Evolutionary conservation across 1,140 invertebrate genomes (phyloP).

Genomic region (Gonatopus flavifemur): DNA sequence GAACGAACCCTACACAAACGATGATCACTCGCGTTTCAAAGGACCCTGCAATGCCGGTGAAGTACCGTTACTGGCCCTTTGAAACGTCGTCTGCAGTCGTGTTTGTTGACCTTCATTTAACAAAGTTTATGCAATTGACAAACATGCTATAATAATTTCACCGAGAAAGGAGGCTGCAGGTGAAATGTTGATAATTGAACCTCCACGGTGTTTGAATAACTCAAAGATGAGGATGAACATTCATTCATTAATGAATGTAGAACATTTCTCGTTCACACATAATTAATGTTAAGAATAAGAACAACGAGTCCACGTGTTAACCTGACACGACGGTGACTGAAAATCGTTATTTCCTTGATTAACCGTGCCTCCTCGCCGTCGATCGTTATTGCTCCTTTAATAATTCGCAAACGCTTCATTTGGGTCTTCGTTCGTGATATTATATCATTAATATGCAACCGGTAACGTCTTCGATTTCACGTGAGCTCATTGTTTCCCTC

Average conservation of each 20-base stretch:
- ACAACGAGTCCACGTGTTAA: constrained; percentile 30
- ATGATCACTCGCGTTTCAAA: too few relatives aligned
- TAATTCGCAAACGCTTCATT: constrained; percentile 33
- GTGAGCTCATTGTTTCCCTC: constrained; percentile 18
- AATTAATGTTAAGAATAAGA: constrained; percentile 8
- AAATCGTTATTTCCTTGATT: constrained; percentile 48
- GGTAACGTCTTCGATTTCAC: constrained; percentile 19
- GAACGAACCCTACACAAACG: too few relatives aligned
- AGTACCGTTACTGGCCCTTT: too few relatives aligned
- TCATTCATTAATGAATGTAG: constrained; percentile 5
- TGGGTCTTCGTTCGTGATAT: constrained; percentile 36
- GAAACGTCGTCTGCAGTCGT: too few relatives aligned
- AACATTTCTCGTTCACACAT: constrained; percentile 13
- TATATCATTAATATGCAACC: constrained; percentile 34
- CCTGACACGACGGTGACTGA: constrained; percentile 36
- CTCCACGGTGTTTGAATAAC: too few relatives aligned
- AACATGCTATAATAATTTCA: too few relatives aligned
- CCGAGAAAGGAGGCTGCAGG: too few relatives aligned
- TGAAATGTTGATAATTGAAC: too few relatives aligned
- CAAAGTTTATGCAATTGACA: too few relatives aligned
- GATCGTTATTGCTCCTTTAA: constrained; percentile 33
- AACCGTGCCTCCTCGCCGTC: constrained; percentile 24
- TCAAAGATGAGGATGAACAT: not conserved
- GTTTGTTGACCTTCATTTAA: too few relatives aligned
- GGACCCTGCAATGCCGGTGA: too few relatives aligned